Conservation (phyloP, 2,797 vertebrate species). For the Dendrocincla fuliginosa region DNA sequence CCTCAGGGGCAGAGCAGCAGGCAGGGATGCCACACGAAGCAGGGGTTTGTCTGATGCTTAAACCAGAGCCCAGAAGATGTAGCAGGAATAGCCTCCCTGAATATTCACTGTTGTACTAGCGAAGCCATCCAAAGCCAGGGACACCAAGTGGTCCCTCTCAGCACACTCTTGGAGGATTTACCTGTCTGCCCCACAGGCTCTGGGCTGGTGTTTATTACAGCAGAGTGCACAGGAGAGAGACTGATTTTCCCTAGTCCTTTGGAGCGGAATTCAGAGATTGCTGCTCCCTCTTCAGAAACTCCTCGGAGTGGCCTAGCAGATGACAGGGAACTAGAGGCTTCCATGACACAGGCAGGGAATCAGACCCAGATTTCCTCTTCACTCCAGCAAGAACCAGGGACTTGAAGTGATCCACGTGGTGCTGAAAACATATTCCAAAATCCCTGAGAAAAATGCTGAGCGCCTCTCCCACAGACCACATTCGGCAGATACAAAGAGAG, state of each 20-base stretch:
- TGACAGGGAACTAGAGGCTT: neutral
- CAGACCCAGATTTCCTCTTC: neutral
- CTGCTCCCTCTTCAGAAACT: neutral
- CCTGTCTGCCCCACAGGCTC: neutral
- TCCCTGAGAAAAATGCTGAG: neutral
- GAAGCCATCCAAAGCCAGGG: neutral
- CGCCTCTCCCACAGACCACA: neutral
- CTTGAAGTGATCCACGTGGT: neutral
- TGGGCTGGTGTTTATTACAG: neutral
- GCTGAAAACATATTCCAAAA: neutral
- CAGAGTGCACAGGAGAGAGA: neutral
- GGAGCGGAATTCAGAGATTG: neutral
- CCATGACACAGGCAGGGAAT: fast-evolving
- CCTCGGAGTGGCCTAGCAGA: neutral
- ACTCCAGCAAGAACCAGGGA: neutral
- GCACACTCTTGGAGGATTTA: neutral
- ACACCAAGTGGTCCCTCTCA: neutral
- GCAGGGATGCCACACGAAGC: neutral
- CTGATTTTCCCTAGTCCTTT: neutral
- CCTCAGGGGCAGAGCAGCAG: neutral
- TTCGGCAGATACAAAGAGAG: neutral
- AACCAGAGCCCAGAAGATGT: neutral
- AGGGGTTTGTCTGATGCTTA: neutral
- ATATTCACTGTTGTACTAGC: neutral
- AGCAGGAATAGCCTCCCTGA: neutral